Evolutionary conservation across 2,797 vertebrate genomes (phyloP).

Genomic region (Meda fulgida): DNA sequence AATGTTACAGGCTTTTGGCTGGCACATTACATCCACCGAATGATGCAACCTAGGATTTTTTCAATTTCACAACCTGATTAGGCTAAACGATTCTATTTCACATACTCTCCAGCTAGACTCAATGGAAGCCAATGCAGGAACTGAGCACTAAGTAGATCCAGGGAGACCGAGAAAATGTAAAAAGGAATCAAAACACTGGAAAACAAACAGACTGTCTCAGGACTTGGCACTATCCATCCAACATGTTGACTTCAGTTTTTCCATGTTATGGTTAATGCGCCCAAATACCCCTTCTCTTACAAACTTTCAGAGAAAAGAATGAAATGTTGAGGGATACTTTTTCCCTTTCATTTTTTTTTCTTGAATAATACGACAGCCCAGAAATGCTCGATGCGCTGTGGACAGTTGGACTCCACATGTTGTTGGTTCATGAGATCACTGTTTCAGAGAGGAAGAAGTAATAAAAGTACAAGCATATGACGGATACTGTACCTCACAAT

Average conservation of each 20-base stretch:
- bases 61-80: conserved; percentile 54
- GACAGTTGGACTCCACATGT: conserved; percentile 72
- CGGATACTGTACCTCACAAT: conserved; percentile 29
- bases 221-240: conserved; percentile 66
- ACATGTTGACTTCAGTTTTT: conserved; percentile 73
- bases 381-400: conserved; percentile 60
- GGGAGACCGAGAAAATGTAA: conserved; percentile 50
- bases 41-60: conserved; percentile 63
- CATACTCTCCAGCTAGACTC: conserved; percentile 40
- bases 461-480: conserved; percentile 67
- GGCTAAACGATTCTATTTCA: conserved; percentile 42
- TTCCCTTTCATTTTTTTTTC: conserved; percentile 19
- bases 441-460: conserved; percentile 72
- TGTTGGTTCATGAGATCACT: conserved; percentile 77
- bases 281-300: conserved; percentile 51
- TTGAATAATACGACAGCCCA: conserved; percentile 3
- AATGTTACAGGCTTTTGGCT: conserved; percentile 23
- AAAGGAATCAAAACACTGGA: conserved; percentile 56
- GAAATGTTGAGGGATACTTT: conserved; percentile 29
- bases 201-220: conserved; percentile 68
- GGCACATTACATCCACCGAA: conserved; percentile 13
- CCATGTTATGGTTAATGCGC: conserved; percentile 73
- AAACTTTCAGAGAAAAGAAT: conserved; percentile 49
- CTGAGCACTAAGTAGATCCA: conserved; percentile 58
- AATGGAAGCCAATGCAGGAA: conserved; percentile 48